These are phyloP conservation scores for Actenoides hombroni DNA, from an alignment of 2,113 vertebrate species.

Conservation along the genomic window DNA sequence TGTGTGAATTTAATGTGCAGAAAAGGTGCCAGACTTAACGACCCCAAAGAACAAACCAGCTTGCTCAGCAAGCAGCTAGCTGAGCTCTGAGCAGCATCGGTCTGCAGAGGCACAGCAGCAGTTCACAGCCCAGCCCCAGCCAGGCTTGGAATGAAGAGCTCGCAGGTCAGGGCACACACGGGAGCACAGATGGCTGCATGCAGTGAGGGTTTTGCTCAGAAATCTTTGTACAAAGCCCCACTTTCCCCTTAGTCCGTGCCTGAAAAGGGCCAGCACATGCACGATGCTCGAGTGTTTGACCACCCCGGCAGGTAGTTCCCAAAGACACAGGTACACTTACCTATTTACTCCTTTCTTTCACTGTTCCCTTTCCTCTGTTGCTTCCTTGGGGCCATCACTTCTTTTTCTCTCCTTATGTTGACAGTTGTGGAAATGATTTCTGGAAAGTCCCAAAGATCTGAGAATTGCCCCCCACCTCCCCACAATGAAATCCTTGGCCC, in stretches of 20 bases:
- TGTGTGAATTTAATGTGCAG: slow-evolving; percentile 29
- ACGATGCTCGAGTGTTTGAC: background rate
- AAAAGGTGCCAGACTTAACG: slow-evolving; percentile 60
- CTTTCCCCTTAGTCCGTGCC: background rate
- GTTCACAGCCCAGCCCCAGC: background rate
- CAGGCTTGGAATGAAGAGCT: background rate
- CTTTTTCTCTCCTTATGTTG: background rate
- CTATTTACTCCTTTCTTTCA: background rate
- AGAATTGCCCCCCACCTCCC: background rate
- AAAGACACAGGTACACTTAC: background rate
- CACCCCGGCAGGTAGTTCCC: fast-evolving
- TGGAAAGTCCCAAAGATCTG: background rate
- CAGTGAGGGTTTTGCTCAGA: background rate
- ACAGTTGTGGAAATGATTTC: background rate
- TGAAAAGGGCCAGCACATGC: fast-evolving
- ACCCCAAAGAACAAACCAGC: background rate
- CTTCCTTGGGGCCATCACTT: background rate
- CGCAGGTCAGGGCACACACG: background rate
- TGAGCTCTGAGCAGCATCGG: background rate
- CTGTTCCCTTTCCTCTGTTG: background rate
- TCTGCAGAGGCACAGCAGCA: background rate
- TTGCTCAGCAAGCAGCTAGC: background rate
- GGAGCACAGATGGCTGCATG: fast-evolving
- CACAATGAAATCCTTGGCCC: background rate
- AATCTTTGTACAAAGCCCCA: background rate